Evolutionary conservation across 2,888 invertebrate species (phyloP), one percentile per base, ranked within the genome.

Genomic region (Syritta pipiens): DNA sequence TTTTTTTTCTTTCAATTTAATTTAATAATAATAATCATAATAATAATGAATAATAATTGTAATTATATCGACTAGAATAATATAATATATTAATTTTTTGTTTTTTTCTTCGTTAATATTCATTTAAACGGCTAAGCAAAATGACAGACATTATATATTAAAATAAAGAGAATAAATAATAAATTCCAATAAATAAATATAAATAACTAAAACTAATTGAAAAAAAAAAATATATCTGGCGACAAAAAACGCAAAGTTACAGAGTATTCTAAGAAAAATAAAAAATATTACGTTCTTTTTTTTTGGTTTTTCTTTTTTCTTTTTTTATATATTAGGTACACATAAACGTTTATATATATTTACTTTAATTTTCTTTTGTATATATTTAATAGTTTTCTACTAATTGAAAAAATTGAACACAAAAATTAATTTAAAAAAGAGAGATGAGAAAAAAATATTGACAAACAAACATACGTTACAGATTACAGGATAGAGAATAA

Each of bases 271-370:
- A 32, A 9, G n/a, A 1, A 46, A 46, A 46, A 9, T 14, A 40
- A 14, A 46, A 4, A 46, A 46, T 24, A 6, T 49, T 28, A 49
- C 5, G 51, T 42, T 48, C 12, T 24, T 48, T 44, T 81, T 4
- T 59, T 32, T 63, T 26, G 26, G 35, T 1, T 42, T 28, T 53
- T 65, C 12, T 62, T 71, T 69, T 77, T 9, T 32, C 7, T 42
- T 72, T 35, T 60, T 60, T 53, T 68, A 44, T 72, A 72, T 72
- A 63, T 59, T 74, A 76, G 81, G 81, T 81, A 81, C 76, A 83
- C 82, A 72, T 72, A 72, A 72, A 72, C 53, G 72, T 72, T 72
- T 55, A 63, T 72, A 72, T 49, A 69, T 63, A 71, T 60, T 26
- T 49, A 14, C 14, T 37, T 51, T 51, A 51, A 40, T 65, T 22